Evolutionary conservation across 2,888 invertebrate genomes (phyloP).

Genomic region (Cosmia pyralina): DNA sequence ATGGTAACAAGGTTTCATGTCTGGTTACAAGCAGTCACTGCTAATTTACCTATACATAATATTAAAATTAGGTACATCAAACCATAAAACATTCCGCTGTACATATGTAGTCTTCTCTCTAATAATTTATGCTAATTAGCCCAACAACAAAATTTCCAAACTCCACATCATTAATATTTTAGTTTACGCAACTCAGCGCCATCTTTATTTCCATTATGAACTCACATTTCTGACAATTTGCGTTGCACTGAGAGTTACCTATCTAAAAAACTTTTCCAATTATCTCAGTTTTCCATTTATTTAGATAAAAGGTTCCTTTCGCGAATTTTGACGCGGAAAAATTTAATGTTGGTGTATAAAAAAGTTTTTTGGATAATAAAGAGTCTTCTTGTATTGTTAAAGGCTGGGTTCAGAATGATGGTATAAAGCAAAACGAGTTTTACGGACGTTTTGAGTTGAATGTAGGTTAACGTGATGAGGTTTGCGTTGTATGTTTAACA

Average conservation of each 20-base stretch:
- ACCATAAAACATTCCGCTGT: background rate
- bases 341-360: conserved; percentile 29
- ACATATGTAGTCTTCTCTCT: background rate
- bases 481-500: conserved; percentile 8
- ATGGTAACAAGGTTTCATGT: background rate
- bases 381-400: conserved; percentile 28
- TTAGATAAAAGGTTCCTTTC: conserved; percentile 43
- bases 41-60: background rate
- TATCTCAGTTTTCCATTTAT: conserved; percentile 58
- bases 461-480: conserved; percentile 36
- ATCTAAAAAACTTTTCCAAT: conserved; percentile 59
- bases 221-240: conserved; percentile 44
- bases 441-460: conserved; percentile 14
- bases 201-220: conserved; percentile 36
- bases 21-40: background rate
- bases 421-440: conserved; percentile 13
- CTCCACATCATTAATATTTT: conserved; percentile 27
- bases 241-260: conserved; percentile 42
- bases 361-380: conserved; percentile 10
- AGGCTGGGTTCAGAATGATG: background rate
- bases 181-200: conserved; percentile 19
- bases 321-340: conserved; percentile 22
- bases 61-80: background rate
- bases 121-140: conserved; percentile 4
- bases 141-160: conserved; percentile 5